A percentile compares a stretch with the other conserved stretches of the same genome.
Conservation (phyloP, 2,113 vertebrate species). For the Syrrhaptes paradoxus region DNA sequence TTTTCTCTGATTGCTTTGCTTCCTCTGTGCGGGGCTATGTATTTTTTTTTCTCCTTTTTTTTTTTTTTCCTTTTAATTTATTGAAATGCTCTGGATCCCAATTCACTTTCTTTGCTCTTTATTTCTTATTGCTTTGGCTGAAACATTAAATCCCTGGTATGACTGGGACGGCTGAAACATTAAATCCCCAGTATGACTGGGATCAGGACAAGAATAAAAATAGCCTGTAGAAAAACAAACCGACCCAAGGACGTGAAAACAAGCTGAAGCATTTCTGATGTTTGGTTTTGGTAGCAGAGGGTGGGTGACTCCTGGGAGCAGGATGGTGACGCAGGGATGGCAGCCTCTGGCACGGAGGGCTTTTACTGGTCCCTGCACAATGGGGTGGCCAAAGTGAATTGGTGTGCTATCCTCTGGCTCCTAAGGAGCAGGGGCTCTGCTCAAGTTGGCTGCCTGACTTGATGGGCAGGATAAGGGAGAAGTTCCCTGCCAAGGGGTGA, state of each 20-base stretch:
- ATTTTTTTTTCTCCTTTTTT: not conserved
- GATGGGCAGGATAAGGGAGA: constrained; percentile 17
- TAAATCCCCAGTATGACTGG: constrained; percentile 36
- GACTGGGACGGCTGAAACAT: constrained; percentile 44
- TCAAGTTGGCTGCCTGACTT: not conserved
- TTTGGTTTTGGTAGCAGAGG: not conserved
- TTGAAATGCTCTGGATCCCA: constrained; percentile 39
- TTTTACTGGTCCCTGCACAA: not conserved
- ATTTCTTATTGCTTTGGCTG: constrained; percentile 60
- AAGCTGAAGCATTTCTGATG: not conserved
- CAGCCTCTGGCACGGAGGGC: not conserved
- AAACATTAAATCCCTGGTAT: constrained; percentile 45
- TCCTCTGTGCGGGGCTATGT: not conserved
- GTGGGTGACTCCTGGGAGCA: not conserved
- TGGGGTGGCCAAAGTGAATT: not conserved
- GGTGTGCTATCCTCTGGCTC: not conserved
- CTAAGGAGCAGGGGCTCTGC: not conserved
- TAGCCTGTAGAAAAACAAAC: constrained; percentile 21
- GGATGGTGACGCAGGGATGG: not conserved
- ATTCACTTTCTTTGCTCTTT: constrained; percentile 34
- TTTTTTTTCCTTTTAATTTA: constrained; percentile 30
- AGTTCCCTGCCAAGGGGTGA: constrained; percentile 19
- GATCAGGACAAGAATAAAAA: constrained; percentile 46
- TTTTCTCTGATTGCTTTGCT: constrained; percentile 42
- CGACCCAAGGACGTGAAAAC: constrained; percentile 21